Percentiles rank a stretch among this genome's conserved stretches.
Conservation (phyloP, 2,888 invertebrate genomes). For the Tenthredo scrophulariae region DNA sequence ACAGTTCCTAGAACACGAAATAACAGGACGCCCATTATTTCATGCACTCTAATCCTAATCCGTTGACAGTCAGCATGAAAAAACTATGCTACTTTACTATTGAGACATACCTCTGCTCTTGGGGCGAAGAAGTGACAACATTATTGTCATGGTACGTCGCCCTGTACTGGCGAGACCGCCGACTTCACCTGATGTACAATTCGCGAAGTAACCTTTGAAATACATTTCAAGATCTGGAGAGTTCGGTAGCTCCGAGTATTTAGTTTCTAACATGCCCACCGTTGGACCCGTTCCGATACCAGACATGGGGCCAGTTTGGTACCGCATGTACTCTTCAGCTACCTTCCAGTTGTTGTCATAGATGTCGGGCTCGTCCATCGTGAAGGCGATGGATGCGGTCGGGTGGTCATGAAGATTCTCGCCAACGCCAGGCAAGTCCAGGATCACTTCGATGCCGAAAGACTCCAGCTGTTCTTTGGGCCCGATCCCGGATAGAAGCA, state of each 20-base stretch:
- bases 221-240: slow-evolving; percentile 85
- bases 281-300: slow-evolving; percentile 78
- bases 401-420: too few relatives aligned
- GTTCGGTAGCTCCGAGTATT: slow-evolving; percentile 79
- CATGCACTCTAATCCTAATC: neutral
- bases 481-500: slow-evolving; percentile 85
- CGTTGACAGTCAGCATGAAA: neutral
- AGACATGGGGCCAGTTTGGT: slow-evolving; percentile 83
- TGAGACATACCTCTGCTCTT: slow-evolving; percentile 81
- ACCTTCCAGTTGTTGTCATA: slow-evolving; percentile 83
- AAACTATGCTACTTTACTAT: neutral
- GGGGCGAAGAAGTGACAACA: slow-evolving; percentile 82
- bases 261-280: slow-evolving; percentile 82
- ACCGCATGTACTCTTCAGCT: slow-evolving; percentile 82
- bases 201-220: slow-evolving; percentile 83
- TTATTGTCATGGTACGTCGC: slow-evolving; percentile 62
- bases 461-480: slow-evolving; percentile 81
- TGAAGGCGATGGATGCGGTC: slow-evolving; percentile 81
- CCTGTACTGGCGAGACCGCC: slow-evolving; percentile 72
- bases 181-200: slow-evolving; percentile 81
- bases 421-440: slow-evolving; percentile 85
- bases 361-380: slow-evolving; percentile 78
- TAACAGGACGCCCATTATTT: neutral
- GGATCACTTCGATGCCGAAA: slow-evolving; percentile 81
- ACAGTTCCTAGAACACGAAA: slow-evolving; percentile 75